Evolutionary conservation across 2,888 invertebrate species (phyloP).

Genomic region (Lypha dubia): DNA sequence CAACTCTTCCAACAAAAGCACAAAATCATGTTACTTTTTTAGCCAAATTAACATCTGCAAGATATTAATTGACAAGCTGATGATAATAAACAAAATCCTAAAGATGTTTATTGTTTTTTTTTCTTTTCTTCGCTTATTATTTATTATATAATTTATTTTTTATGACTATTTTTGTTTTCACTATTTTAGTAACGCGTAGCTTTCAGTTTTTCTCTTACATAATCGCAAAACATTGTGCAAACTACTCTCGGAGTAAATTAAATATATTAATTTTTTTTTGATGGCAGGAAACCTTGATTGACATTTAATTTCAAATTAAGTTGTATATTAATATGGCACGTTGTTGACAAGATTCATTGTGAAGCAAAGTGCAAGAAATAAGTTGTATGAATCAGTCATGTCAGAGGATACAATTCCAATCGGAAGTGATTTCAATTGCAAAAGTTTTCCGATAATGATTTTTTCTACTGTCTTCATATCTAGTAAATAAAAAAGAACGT

Average conservation of each 20-base stretch:
- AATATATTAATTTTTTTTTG: neutral
- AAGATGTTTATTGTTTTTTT: neutral
- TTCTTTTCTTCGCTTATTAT: neutral
- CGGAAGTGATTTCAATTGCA: no score
- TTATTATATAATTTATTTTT: constrained; percentile 14
- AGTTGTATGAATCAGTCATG: no score
- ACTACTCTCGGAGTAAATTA: neutral
- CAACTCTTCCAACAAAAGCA: neutral
- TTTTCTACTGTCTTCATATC: no score
- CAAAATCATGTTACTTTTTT: neutral
- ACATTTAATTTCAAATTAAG: neutral
- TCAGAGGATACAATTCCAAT: no score
- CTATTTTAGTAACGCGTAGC: neutral
- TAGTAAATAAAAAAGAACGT: no score
- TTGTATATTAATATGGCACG: neutral
- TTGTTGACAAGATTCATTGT: neutral
- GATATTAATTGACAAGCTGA: constrained; percentile 1
- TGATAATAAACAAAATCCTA: neutral
- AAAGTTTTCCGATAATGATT: no score
- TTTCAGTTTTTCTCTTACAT: constrained; percentile 9
- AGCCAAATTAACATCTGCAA: neutral
- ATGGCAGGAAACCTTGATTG: neutral
- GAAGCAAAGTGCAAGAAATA: no score
- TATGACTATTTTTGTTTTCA: constrained; percentile 1
- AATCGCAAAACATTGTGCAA: constrained; percentile 10